Evolutionary conservation across 2,113 vertebrate species (phyloP).

Genomic region (Oenanthe oenanthe): DNA sequence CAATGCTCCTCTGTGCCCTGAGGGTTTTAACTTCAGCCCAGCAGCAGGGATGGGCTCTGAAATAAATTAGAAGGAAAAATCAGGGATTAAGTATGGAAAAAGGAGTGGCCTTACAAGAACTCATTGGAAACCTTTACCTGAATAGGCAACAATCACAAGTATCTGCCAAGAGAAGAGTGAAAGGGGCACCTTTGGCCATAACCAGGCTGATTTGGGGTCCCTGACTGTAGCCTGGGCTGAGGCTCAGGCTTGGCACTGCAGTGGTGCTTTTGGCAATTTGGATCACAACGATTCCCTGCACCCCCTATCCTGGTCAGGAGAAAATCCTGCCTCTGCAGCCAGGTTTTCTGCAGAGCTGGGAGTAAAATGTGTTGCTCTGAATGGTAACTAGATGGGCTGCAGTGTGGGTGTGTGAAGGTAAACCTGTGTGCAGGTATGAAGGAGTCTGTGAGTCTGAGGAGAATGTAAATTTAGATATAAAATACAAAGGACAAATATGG

Average conservation of each 20-base stretch:
- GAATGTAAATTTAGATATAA: background rate
- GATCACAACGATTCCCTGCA: background rate
- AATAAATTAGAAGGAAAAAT: background rate
- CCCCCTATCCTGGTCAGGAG: background rate
- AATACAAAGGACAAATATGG: background rate
- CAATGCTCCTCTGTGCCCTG: background rate
- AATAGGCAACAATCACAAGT: background rate
- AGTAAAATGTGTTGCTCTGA: background rate
- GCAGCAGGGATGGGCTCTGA: background rate
- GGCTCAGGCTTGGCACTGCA: background rate
- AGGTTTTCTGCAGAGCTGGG: background rate
- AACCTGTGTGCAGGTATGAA: background rate
- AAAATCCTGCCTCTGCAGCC: background rate
- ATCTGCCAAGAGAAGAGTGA: background rate
- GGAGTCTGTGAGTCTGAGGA: background rate
- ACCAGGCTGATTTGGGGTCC: background rate
- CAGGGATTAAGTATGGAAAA: background rate
- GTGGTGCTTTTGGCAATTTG: fast-evolving
- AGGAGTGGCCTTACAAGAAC: background rate
- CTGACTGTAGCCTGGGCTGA: background rate
- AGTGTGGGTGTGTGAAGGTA: background rate
- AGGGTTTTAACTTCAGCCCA: background rate
- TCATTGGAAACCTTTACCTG: background rate
- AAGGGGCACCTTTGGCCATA: background rate
- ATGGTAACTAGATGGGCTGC: background rate